Evolutionary conservation across 2,113 vertebrate species (phyloP).

Genomic region (Calidris pugnax): DNA sequence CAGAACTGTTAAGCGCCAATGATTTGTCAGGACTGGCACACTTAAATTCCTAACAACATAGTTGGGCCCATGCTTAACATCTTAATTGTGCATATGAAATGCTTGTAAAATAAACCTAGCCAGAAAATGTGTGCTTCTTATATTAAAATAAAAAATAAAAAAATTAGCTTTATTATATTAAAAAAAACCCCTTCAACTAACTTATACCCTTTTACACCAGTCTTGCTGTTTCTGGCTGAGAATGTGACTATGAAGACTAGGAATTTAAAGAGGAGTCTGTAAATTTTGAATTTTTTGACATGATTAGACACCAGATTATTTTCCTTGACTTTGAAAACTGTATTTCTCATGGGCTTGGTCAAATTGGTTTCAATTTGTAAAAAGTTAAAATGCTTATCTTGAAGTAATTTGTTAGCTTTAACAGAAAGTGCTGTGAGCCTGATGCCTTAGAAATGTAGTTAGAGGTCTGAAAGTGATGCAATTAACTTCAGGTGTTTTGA

Average conservation of each 20-base stretch:
- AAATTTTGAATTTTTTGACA: background rate
- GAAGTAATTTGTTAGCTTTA: background rate
- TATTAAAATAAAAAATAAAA: background rate
- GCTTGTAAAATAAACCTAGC: background rate
- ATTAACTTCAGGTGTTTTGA: background rate
- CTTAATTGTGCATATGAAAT: background rate
- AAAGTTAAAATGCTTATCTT: background rate
- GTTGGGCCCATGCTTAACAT: background rate
- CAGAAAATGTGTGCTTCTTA: background rate
- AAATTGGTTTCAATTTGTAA: background rate
- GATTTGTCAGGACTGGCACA: slow-evolving; percentile 12
- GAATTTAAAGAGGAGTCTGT: background rate
- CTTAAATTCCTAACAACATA: background rate
- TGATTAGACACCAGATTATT: background rate
- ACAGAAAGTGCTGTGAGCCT: background rate
- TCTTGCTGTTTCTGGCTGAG: background rate
- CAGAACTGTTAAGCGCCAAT: slow-evolving; percentile 6
- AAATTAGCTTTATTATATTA: background rate
- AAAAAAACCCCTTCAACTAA: background rate
- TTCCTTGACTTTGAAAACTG: background rate
- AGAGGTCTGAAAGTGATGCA: background rate
- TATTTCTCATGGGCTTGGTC: background rate
- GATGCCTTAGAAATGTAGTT: background rate
- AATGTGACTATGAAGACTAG: background rate
- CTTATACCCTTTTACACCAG: background rate